Evolutionary conservation across 2,797 vertebrate genomes (phyloP).

Genomic region (Tangara arthus): DNA sequence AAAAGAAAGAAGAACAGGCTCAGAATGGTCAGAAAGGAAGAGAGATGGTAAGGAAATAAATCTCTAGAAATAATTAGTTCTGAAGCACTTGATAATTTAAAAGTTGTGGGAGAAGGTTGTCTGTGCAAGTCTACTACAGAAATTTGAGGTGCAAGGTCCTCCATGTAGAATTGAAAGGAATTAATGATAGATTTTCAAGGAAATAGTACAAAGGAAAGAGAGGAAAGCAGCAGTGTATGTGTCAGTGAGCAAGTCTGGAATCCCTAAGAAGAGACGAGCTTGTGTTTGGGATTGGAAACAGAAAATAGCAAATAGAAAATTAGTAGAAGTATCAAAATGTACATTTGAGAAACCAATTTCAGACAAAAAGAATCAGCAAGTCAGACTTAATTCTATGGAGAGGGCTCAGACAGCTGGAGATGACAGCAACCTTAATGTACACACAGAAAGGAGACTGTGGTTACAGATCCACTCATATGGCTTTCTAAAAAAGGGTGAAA

Average conservation of each 20-base stretch:
- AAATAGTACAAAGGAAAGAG: not conserved
- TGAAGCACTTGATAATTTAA: not conserved
- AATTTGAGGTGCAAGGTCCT: not conserved
- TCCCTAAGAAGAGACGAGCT: not conserved
- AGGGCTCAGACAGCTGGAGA: not conserved
- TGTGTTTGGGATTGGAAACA: not conserved
- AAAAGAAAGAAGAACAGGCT: not conserved
- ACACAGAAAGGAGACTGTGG: not conserved
- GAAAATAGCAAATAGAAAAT: not conserved
- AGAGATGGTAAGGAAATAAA: not conserved
- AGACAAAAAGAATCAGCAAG: not conserved
- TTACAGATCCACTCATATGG: not conserved
- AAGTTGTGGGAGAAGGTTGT: not conserved
- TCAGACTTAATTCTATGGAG: not conserved
- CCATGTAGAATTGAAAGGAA: not conserved
- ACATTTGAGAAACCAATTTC: not conserved
- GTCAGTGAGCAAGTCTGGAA: not conserved
- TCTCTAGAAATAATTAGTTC: not conserved
- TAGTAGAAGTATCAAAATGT: not conserved
- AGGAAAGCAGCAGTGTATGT: not conserved
- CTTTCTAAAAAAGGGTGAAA: not conserved
- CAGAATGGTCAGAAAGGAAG: not conserved
- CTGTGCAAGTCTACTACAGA: not conserved
- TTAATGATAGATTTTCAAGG: not conserved
- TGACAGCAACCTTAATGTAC: not conserved